These are phyloP conservation scores for Ctenicera cuprea DNA, from an alignment of 2,888 invertebrate species.

Conservation along the genomic window DNA sequence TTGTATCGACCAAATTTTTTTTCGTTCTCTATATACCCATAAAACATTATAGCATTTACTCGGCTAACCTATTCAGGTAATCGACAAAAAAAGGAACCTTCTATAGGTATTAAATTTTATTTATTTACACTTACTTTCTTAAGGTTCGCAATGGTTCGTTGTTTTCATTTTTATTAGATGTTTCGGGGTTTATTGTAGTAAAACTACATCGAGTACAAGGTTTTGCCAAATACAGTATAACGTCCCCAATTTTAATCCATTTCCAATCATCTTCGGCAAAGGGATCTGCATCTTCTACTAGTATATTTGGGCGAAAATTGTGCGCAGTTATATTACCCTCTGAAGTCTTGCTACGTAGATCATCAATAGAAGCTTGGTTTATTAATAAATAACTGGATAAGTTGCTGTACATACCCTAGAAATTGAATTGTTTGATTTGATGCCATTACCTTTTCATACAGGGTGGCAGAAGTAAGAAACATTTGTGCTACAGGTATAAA, in stretches of 20 bases:
- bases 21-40: too few species aligned
- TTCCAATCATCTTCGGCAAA: slow-evolving; percentile 76
- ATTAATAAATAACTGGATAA: slow-evolving; percentile 75
- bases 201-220: slow-evolving; percentile 75
- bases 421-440: background rate
- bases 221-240: slow-evolving; percentile 74
- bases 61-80: too few species aligned
- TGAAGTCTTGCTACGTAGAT: slow-evolving; percentile 72
- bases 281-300: slow-evolving; percentile 72
- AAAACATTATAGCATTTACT: too few species aligned
- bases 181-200: slow-evolving; percentile 73
- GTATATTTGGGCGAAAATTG: slow-evolving; percentile 77
- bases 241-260: slow-evolving; percentile 76
- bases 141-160: slow-evolving; percentile 76
- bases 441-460: too few species aligned
- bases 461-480: too few species aligned
- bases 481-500: too few species aligned
- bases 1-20: too few species aligned
- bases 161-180: slow-evolving; percentile 69
- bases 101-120: too few species aligned
- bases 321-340: slow-evolving; percentile 68
- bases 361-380: slow-evolving; percentile 73
- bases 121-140: slow-evolving; percentile 73
- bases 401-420: slow-evolving; percentile 74
- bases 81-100: background rate